Evolutionary conservation across 2,113 vertebrate genomes (phyloP).

Genomic region (Origma solitaria): DNA sequence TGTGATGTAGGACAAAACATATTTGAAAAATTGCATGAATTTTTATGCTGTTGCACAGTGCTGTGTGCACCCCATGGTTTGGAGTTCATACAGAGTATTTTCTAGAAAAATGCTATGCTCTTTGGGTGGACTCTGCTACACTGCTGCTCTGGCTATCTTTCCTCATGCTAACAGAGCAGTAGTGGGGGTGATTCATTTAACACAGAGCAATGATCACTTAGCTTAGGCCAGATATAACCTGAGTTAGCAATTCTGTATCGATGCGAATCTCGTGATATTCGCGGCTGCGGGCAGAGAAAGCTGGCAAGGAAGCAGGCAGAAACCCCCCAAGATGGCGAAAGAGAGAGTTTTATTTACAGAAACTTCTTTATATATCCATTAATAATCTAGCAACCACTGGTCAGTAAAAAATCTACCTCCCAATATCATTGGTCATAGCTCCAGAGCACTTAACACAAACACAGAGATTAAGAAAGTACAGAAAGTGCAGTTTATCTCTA

Average conservation of each 20-base stretch:
- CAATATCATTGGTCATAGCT: no score
- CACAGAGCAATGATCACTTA: neutral
- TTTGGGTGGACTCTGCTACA: neutral
- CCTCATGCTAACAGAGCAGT: neutral
- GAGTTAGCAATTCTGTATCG: neutral
- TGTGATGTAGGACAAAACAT: neutral
- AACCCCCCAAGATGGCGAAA: no score
- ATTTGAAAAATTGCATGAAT: neutral
- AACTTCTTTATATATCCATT: no score
- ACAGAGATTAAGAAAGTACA: no score
- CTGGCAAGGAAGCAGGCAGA: no score
- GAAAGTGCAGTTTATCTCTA: no score
- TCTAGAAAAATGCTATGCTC: neutral
- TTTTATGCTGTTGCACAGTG: neutral
- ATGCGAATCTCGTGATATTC: no score
- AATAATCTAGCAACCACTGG: no score
- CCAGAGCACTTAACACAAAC: no score
- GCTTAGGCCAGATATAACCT: neutral
- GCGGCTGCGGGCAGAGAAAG: no score
- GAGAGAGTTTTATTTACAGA: no score
- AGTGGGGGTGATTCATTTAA: neutral
- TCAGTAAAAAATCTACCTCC: no score
- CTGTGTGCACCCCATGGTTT: neutral
- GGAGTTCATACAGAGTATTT: neutral
- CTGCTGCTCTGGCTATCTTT: neutral